Base-by-base conservation (phyloP, 2,888 invertebrate genomes). In the Volucella inanis region DNA sequence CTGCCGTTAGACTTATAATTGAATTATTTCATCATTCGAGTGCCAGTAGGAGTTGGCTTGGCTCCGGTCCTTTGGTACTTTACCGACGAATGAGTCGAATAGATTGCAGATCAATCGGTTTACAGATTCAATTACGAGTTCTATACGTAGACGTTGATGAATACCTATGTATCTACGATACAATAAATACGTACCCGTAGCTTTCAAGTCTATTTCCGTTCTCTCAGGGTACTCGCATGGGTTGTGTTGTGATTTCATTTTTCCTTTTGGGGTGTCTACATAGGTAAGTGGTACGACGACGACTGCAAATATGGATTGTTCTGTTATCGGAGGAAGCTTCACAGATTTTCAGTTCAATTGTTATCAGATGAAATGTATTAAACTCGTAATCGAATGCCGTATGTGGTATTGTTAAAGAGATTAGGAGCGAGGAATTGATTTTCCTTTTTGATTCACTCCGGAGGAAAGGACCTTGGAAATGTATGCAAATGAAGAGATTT, bases 11-110 rank as follows among this genome's bases (percentile, higher is more conserved):
- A 85, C 64, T 85, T 85, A 85, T 85, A 85, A 85, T 85, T 85
- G 85, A 85, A 85, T 85, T 85, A 85, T 85, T 85, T 81, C 85
- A 85, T 85, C 85, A 85, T 68, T 85, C 72, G 72, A 85, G 68
- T 85, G 57, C 75, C 57, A 70, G 67, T 57, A 11, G 22, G 54
- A 38, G 3, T 18, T 43, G 49, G 68, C 50, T 67, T 12, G 39
- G 14, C 15, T 49, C 12, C 14, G 41, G 67, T 45, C 49, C 39
- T 45, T 3, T 18, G 0, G 9, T 9, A 12, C 57, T 47, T 18
- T 59, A 9, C n/a, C 43, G 22, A 67, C 49, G 61, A 78, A 83
- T 83, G 82, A 72, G 64, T 65, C 38, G 65, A 72, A 45, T 39
- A 65, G 84, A 80, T 79, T 84, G 80, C 68, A 77, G 85, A 85